Evolutionary conservation across 2,113 vertebrate genomes (phyloP).

Genomic region (Saguinus midas): DNA sequence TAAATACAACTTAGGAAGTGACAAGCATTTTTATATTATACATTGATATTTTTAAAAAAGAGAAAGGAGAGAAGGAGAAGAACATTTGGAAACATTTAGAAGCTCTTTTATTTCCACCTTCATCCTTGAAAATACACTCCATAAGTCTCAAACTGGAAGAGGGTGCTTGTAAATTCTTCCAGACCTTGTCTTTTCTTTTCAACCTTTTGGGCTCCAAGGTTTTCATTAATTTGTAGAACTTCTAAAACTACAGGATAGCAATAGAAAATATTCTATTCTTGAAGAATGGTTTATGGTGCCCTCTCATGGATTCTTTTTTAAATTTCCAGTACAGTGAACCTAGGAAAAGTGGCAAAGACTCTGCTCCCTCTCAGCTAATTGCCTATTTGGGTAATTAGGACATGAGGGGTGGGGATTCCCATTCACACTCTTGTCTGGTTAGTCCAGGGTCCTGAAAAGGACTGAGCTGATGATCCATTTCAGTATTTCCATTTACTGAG

Average conservation of each 20-base stretch:
- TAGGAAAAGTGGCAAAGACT: neutral
- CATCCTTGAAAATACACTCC: neutral
- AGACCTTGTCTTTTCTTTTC: neutral
- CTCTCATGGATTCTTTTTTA: conserved; percentile 72
- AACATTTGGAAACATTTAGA: neutral
- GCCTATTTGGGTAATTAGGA: neutral
- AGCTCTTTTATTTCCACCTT: neutral
- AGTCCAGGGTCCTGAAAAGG: neutral
- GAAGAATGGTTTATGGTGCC: conserved; percentile 63
- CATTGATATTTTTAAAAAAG: neutral
- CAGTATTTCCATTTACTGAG: neutral
- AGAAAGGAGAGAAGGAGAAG: neutral
- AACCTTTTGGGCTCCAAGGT: neutral
- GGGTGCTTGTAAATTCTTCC: neutral
- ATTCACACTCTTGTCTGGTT: neutral
- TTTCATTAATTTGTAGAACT: neutral
- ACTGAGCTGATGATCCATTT: neutral
- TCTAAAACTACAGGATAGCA: neutral
- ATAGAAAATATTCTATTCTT: neutral
- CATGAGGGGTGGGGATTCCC: neutral
- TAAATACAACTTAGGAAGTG: neutral
- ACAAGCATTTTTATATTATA: neutral
- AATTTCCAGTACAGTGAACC: neutral
- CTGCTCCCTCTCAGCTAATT: too few species aligned
- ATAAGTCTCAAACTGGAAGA: neutral